These are phyloP conservation scores for Andrena marginata DNA, from an alignment of 2,888 invertebrate genomes.

Conservation along the genomic window DNA sequence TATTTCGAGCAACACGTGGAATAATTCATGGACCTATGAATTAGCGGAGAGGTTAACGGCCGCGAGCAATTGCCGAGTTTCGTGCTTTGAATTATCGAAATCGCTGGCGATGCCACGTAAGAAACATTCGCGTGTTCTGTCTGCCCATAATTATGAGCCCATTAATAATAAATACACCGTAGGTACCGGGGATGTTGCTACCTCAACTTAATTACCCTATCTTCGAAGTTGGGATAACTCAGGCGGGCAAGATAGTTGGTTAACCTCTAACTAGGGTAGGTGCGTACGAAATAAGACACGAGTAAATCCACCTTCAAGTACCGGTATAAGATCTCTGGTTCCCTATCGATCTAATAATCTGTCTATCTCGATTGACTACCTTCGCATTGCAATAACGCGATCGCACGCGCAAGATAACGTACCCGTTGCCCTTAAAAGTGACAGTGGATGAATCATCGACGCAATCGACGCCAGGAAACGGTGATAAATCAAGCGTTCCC, in stretches of 20 bases:
- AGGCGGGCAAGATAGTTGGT: too few relatives aligned
- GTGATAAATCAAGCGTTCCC: neutral
- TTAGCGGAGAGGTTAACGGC: conserved; percentile 41
- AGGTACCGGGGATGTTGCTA: neutral
- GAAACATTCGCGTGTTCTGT: conserved; percentile 5
- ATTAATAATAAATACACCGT: neutral
- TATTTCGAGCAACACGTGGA: conserved; percentile 47
- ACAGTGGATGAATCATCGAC: neutral
- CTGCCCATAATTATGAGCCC: neutral
- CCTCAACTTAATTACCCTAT: too few relatives aligned
- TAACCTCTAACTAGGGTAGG: too few relatives aligned
- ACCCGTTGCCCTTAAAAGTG: neutral
- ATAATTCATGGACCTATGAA: conserved; percentile 57
- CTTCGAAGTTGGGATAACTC: too few relatives aligned
- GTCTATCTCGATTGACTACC: too few relatives aligned
- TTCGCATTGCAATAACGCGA: too few relatives aligned
- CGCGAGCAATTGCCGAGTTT: conserved; percentile 27
- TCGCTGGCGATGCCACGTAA: conserved; percentile 2
- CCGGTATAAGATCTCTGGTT: too few relatives aligned
- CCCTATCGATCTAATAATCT: too few relatives aligned
- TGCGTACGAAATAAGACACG: too few relatives aligned
- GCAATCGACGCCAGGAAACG: neutral
- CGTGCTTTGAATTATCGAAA: conserved; percentile 31
- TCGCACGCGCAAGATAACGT: too few relatives aligned
- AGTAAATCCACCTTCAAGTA: too few relatives aligned